phyloP scores from a whole-genome alignment of 2,113 vertebrate genomes.

The Copsychus sechellarum region DNA sequence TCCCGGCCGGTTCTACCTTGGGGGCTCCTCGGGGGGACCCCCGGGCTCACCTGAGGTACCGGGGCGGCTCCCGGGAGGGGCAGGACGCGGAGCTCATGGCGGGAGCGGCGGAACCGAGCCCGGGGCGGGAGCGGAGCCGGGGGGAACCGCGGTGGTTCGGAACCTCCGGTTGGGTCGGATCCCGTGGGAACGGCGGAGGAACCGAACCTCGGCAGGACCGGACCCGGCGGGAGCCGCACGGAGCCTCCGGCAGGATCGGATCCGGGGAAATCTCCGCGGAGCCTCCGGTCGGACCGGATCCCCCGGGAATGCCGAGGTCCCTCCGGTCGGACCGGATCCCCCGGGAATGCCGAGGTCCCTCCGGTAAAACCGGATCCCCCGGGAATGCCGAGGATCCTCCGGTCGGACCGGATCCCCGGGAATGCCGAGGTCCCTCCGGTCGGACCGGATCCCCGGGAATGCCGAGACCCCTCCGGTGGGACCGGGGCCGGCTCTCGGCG shows the following conservation, averaged over 20 bases:
- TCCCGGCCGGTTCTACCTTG: background rate
- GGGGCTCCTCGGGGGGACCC: background rate
- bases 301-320: background rate
- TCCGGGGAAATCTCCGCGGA: too few species aligned
- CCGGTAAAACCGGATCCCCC: background rate
- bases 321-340: background rate
- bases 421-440: background rate
- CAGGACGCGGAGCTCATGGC: background rate
- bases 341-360: background rate
- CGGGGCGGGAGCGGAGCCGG: background rate
- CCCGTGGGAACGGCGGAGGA: too few species aligned
- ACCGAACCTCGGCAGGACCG: too few species aligned
- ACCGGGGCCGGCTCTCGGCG: background rate
- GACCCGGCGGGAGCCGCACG: too few species aligned
- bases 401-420: background rate
- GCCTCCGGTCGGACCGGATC: background rate
- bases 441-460: background rate
- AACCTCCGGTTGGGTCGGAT: too few species aligned
- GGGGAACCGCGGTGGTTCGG: too few species aligned
- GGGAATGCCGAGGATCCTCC: background rate
- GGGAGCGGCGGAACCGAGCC: background rate
- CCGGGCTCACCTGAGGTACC: conserved; percentile 1
- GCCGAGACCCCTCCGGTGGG: background rate
- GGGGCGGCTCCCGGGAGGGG: background rate
- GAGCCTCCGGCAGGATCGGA: too few species aligned